These are phyloP conservation scores for Labeo catla DNA, from an alignment of 2,113 vertebrate genomes.

Conservation along the genomic window DNA sequence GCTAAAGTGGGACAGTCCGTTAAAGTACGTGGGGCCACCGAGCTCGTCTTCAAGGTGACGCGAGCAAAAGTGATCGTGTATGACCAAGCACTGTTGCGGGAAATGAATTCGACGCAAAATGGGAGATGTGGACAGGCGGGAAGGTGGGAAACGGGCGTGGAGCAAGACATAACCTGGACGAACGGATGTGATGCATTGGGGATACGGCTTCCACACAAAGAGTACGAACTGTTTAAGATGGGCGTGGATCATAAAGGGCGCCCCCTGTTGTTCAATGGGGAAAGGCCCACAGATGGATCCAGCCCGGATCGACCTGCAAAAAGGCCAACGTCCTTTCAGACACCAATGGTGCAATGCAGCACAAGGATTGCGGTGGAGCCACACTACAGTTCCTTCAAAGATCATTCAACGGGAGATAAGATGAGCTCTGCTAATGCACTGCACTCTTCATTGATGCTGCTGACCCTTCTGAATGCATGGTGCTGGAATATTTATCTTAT, in stretches of 20 bases:
- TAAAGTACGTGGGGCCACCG: constrained; percentile 76
- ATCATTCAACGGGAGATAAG: not conserved
- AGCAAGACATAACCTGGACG: constrained; percentile 85
- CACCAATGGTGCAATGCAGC: constrained; percentile 83
- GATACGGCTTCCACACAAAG: constrained; percentile 87
- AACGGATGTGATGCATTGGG: constrained; percentile 83
- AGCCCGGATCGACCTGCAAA: constrained; percentile 81
- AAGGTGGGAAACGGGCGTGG: constrained; percentile 77
- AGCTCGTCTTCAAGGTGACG: constrained; percentile 85
- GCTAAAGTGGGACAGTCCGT: constrained; percentile 75
- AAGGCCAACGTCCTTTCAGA: constrained; percentile 87
- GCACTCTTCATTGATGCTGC: constrained; percentile 54
- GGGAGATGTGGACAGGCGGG: constrained; percentile 80
- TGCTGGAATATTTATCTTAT: constrained; percentile 31
- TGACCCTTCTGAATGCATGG: constrained; percentile 60
- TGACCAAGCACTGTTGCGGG: constrained; percentile 72
- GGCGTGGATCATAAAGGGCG: constrained; percentile 78
- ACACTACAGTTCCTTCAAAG: constrained; percentile 49
- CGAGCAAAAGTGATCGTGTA: constrained; percentile 77
- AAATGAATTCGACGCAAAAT: constrained; percentile 78
- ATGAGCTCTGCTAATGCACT: constrained; percentile 33
- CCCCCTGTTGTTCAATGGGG: constrained; percentile 83
- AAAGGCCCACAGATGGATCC: constrained; percentile 87
- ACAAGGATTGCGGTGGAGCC: constrained; percentile 15
- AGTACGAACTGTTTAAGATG: constrained; percentile 87